phyloP scores from a whole-genome alignment of 2,113 vertebrate species.

The Chlorodrepanis virens region DNA sequence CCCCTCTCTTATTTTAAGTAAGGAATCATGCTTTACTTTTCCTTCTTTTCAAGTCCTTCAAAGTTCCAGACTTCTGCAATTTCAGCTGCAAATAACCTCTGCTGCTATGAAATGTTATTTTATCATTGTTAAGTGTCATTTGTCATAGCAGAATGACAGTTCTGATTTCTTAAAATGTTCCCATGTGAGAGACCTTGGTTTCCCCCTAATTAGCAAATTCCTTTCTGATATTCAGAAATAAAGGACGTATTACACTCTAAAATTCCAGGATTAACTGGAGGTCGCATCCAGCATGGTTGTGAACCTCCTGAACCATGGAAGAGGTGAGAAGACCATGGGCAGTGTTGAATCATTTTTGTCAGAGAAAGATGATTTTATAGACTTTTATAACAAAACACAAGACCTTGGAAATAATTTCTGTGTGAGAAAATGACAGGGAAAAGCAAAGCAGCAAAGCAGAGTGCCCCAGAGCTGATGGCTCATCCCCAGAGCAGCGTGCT shows the following conservation, averaged over 20 bases:
- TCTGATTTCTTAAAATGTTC: not conserved
- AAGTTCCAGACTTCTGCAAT: not conserved
- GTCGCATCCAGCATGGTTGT: not conserved
- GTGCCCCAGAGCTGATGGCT: not conserved
- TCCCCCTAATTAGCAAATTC: not conserved
- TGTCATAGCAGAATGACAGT: not conserved
- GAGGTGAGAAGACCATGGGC: not conserved
- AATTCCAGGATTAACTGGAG: not conserved
- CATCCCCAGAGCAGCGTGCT: not conserved
- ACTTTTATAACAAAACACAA: not conserved
- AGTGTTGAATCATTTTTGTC: not conserved
- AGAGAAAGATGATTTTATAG: not conserved
- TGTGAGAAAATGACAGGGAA: not conserved
- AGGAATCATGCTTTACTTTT: not conserved
- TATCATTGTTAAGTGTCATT: not conserved
- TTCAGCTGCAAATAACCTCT: not conserved
- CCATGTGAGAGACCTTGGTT: not conserved
- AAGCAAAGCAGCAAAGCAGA: not conserved
- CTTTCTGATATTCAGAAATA: not conserved
- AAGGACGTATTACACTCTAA: not conserved
- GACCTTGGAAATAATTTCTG: not conserved
- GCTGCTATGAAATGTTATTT: not conserved
- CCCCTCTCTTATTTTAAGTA: not conserved
- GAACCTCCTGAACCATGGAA: not conserved
- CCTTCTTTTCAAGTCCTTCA: not conserved